Evolutionary conservation across 2,113 vertebrate genomes (phyloP).

Genomic region (Octodon degus): DNA sequence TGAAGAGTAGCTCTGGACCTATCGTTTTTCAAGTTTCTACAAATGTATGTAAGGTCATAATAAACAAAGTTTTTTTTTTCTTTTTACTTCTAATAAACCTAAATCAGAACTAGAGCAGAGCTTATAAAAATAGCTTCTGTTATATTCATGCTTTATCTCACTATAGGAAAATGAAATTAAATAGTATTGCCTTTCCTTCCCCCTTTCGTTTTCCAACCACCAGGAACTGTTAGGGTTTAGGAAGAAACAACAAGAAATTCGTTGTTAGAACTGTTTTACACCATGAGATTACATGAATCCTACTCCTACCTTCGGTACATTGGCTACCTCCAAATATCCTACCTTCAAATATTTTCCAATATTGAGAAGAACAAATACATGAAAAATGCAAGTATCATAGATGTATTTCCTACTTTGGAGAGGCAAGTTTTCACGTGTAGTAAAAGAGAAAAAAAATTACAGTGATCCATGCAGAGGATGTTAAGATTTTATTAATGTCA

Average conservation of each 20-base stretch:
- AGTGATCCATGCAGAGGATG: not conserved
- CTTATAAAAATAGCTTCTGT: not conserved
- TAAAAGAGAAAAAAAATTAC: not conserved
- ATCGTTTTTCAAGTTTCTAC: not conserved
- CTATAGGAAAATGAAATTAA: not conserved
- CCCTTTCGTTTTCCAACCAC: not conserved
- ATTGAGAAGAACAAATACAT: not conserved
- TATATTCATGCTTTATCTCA: not conserved
- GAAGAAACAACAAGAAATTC: not conserved
- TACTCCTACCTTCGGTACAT: not conserved
- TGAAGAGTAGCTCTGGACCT: not conserved
- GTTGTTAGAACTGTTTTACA: not conserved
- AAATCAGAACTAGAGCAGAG: not conserved
- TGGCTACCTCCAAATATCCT: not conserved
- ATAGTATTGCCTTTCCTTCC: not conserved
- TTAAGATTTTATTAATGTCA: not conserved
- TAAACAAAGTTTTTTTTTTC: not conserved
- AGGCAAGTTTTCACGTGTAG: not conserved
- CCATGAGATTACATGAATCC: not conserved
- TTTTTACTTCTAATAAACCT: not conserved
- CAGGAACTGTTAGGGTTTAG: not conserved
- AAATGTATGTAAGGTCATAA: not conserved
- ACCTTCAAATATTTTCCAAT: not conserved
- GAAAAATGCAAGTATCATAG: not conserved
- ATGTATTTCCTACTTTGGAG: not conserved